Percentiles rank a stretch among this genome's conserved stretches.
Conservation (phyloP, 2,888 invertebrate genomes). For the Lampropteryx suffumata region DNA sequence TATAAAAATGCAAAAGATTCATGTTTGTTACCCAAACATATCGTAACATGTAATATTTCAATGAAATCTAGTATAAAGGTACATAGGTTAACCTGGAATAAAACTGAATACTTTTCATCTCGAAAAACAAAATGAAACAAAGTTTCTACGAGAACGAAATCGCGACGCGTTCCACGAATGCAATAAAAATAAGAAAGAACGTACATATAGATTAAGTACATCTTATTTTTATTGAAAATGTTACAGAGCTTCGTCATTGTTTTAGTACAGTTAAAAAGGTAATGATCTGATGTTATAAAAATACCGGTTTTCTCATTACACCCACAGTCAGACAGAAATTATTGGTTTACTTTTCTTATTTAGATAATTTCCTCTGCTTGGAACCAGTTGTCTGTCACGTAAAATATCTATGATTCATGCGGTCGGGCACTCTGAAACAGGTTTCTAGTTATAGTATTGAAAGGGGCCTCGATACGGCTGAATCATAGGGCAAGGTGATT, state of each 20-base stretch:
- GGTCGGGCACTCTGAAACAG: constrained; percentile 42
- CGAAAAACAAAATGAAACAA: no score
- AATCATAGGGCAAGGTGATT: constrained; percentile 32
- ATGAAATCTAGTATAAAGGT: no score
- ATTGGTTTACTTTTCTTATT: constrained; percentile 26
- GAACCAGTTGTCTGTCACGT: constrained; percentile 48
- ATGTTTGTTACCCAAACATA: no score
- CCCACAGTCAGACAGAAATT: constrained; percentile 19
- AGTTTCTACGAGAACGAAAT: no score
- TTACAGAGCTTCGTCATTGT: constrained; percentile 44
- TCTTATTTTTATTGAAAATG: constrained; percentile 45
- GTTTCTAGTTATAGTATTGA: constrained; percentile 50
- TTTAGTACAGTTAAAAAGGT: constrained; percentile 39
- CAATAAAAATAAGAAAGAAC: no score
- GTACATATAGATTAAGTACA: no score
- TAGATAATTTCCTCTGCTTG: constrained; percentile 37
- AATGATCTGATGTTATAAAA: constrained; percentile 22
- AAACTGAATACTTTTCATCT: no score
- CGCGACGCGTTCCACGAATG: no score
- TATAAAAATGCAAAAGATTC: no score
- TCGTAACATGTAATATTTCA: no score
- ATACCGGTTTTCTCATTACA: constrained; percentile 27
- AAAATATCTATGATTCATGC: constrained; percentile 33
- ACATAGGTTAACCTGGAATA: no score
- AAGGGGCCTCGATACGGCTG: constrained; percentile 44